These are phyloP conservation scores for Myxocyprinus asiaticus DNA, from an alignment of 2,113 vertebrate genomes.

Conservation along the genomic window DNA sequence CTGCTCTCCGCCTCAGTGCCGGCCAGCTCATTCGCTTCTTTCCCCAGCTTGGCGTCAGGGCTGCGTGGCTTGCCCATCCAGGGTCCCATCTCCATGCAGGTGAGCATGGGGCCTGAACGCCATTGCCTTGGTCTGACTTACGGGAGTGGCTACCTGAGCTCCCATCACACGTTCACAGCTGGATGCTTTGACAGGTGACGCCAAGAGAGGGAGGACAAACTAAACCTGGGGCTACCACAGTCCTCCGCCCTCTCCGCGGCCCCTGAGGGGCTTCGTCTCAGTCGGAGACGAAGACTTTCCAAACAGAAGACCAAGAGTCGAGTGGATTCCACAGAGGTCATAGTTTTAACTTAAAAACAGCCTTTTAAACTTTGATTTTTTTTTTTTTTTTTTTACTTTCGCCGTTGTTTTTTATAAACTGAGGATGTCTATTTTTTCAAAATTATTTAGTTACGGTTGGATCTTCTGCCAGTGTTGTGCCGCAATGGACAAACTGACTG, in stretches of 20 bases:
- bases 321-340: slow-evolving; percentile 47
- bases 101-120: slow-evolving; percentile 75
- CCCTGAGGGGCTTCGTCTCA: slow-evolving; percentile 1
- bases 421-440: slow-evolving; percentile 36
- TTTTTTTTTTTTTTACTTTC: no score
- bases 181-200: slow-evolving; percentile 85
- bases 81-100: slow-evolving; percentile 77
- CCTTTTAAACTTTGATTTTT: not conserved
- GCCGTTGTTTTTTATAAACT: slow-evolving; percentile 33
- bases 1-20: slow-evolving; percentile 63
- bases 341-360: slow-evolving; percentile 50
- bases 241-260: slow-evolving; percentile 54
- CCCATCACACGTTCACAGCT: slow-evolving; percentile 70
- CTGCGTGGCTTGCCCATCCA: slow-evolving; percentile 74
- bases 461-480: slow-evolving; percentile 2
- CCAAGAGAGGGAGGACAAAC: slow-evolving; percentile 76
- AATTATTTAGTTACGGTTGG: not conserved
- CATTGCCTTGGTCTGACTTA: slow-evolving; percentile 75
- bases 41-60: slow-evolving; percentile 66
- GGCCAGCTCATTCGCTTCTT: slow-evolving; percentile 64
- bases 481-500: not conserved
- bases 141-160: slow-evolving; percentile 75
- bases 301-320: slow-evolving; percentile 46
- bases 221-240: slow-evolving; percentile 53
- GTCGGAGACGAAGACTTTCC: slow-evolving; percentile 42